Evolutionary conservation across 2,797 vertebrate genomes (phyloP).

Genomic region (Vipera ursinii): DNA sequence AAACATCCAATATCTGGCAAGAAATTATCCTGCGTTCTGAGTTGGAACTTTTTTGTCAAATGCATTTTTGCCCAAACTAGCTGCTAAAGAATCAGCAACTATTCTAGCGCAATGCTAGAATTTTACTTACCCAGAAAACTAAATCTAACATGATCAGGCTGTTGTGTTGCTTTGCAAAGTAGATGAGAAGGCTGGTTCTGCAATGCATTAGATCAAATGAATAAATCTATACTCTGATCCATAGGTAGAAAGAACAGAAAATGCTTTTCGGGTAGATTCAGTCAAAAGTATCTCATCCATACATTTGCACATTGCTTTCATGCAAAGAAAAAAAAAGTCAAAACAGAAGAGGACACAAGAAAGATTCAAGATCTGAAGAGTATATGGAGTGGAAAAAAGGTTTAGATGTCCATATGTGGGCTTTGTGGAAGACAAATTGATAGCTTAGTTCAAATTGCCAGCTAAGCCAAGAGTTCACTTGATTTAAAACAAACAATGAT

Average conservation of each 20-base stretch:
- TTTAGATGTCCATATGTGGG: background rate
- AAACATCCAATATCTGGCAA: background rate
- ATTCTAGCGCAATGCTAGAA: background rate
- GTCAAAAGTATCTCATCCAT: background rate
- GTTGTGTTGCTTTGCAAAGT: background rate
- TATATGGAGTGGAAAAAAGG: background rate
- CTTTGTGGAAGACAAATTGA: background rate
- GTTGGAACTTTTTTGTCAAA: background rate
- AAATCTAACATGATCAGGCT: background rate
- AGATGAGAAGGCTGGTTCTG: background rate
- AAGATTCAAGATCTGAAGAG: background rate
- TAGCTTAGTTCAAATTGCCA: background rate
- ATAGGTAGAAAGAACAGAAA: background rate
- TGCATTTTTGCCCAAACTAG: background rate
- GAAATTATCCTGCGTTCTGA: background rate
- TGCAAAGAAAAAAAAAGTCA: background rate
- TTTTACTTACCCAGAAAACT: background rate
- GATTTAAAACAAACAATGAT: rapidly evolving
- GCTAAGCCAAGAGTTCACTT: background rate
- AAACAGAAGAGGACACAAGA: background rate
- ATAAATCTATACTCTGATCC: background rate
- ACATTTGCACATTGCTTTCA: background rate
- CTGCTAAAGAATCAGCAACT: background rate
- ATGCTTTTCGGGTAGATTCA: background rate
- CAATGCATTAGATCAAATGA: background rate